A percentile compares a stretch with the other conserved stretches of the same genome.
Conservation (phyloP, 2,113 vertebrate genomes). For the Apus apus region DNA sequence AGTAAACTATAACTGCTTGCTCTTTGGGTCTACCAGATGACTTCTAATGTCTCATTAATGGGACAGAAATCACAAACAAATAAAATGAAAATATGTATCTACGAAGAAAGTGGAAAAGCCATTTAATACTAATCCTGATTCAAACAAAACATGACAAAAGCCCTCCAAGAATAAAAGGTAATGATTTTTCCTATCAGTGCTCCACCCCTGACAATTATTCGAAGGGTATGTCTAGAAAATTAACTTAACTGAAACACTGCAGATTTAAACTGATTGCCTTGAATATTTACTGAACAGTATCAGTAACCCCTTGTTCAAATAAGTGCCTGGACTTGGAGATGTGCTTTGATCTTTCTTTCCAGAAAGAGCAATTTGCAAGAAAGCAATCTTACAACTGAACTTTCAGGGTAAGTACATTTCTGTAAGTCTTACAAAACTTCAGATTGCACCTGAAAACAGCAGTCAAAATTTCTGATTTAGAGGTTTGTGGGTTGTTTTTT, state of each 20-base stretch:
- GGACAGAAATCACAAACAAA: neutral
- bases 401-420: neutral
- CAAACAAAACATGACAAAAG: neutral
- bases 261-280: neutral
- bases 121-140: neutral
- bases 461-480: neutral
- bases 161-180: neutral
- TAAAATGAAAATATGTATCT: neutral
- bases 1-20: neutral
- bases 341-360: neutral
- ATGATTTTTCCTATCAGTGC: neutral
- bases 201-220: neutral
- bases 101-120: neutral
- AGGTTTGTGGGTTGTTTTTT: no score
- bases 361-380: neutral
- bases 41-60: neutral
- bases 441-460: neutral
- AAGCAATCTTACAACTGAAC: neutral
- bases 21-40: neutral
- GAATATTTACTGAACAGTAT: conserved; percentile 1
- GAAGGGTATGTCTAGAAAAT: neutral
- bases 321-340: neutral
- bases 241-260: neutral
- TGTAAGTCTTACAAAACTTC: neutral
- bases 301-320: neutral